These are phyloP conservation scores for Siniperca chuatsi DNA, from an alignment of 2,113 vertebrate genomes.

Conservation along the genomic window DNA sequence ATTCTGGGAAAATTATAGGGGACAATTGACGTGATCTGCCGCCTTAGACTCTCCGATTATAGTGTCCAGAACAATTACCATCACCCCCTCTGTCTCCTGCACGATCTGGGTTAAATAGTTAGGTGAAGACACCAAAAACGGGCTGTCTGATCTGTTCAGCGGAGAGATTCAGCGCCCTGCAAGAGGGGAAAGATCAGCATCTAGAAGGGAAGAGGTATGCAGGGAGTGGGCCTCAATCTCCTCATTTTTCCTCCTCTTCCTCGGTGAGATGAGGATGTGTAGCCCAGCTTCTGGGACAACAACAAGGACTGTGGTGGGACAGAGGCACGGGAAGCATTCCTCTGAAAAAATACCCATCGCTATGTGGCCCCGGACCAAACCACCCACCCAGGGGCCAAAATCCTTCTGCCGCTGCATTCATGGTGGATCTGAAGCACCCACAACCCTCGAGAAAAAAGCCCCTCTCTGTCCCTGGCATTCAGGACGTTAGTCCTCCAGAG, in stretches of 20 bases:
- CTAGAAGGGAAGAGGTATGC: constrained; percentile 73
- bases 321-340: constrained; percentile 79
- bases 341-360: constrained; percentile 73
- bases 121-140: background rate
- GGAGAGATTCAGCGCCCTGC: background rate
- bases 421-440: constrained; percentile 76
- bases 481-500: constrained; percentile 63
- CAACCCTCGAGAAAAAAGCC: constrained; percentile 66
- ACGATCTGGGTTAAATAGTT: background rate
- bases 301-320: constrained; percentile 78
- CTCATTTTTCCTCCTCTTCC: constrained; percentile 77
- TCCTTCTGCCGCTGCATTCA: constrained; percentile 75
- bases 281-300: constrained; percentile 65
- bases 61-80: constrained; percentile 6
- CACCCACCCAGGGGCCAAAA: constrained; percentile 73
- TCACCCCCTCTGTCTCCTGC: background rate
- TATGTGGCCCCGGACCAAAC: constrained; percentile 75
- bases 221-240: constrained; percentile 77
- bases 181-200: constrained; percentile 53
- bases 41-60: background rate
- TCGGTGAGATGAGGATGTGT: constrained; percentile 63
- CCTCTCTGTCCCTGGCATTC: constrained; percentile 77
- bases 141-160: constrained; percentile 10
- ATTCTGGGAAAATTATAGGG: constrained; percentile 23
- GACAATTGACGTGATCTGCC: background rate